A percentile compares a stretch with the other conserved stretches of the same genome.
Conservation (phyloP, 2,113 vertebrate species). For the Pachyramphus minor region DNA sequence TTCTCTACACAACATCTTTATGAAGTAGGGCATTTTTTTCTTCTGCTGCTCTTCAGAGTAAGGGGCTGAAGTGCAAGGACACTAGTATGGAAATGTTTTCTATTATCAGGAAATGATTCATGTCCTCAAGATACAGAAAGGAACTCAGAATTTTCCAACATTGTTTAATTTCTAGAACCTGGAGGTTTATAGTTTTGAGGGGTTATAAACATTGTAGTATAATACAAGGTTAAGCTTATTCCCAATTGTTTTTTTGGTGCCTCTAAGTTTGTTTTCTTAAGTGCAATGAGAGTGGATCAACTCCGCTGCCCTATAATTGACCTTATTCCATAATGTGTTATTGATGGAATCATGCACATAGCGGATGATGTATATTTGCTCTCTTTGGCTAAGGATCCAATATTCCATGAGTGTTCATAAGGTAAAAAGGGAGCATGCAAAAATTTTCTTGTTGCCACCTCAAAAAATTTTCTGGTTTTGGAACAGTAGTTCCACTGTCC, state of each 20-base stretch:
- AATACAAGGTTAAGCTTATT: neutral
- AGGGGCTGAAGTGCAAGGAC: neutral
- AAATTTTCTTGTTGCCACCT: neutral
- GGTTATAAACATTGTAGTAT: neutral
- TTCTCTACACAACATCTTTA: neutral
- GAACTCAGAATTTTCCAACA: neutral
- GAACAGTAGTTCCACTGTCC: neutral
- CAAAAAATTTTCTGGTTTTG: neutral
- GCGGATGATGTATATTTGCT: neutral
- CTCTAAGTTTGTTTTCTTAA: neutral
- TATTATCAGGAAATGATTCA: neutral
- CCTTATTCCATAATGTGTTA: neutral
- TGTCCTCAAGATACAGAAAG: neutral
- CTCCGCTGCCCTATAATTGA: accelerated
- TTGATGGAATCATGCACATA: neutral
- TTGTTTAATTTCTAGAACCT: neutral
- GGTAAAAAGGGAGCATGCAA: accelerated
- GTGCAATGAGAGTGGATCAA: neutral
- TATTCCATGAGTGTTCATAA: neutral
- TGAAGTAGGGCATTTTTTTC: neutral
- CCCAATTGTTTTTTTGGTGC: neutral
- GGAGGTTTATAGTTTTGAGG: accelerated
- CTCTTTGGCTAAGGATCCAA: neutral
- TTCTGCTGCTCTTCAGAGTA: neutral
- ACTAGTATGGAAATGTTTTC: neutral